Evolutionary conservation across 2,888 invertebrate genomes (phyloP), one percentile per base, ranked within the genome.

Genomic region (Coenonympha glycerion): DNA sequence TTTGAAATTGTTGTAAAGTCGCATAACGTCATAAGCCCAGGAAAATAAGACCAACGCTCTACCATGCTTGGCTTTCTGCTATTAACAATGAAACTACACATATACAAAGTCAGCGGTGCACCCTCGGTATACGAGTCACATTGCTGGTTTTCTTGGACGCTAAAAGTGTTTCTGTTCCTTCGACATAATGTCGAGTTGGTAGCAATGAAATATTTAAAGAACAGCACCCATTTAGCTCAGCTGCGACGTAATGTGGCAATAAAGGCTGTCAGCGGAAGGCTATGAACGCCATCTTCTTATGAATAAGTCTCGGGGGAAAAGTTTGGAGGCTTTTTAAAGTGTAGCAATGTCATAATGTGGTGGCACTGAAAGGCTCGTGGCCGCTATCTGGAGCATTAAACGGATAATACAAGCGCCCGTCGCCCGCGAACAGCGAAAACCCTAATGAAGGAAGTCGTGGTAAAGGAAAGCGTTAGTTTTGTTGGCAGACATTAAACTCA

Each of bases 371-470:
- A 66, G 61, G 65, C 68, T 63, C 64, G 65, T 58, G 62, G 62
- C 52, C 58, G 65, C 66, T 69, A 74, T 75, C 66, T 56, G 40
- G 61, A 50, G 48, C 65, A 67, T 71, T 71, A 70, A 66, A 62
- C 55, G 68, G 69, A 70, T 75, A 71, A 71, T 68, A 66, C 63
- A 55, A 39, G 44, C 48, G 44, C 46, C 55, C 34, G 46, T 22
- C 22, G 37, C 3, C 36, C 36, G 47, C 50, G 40, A 49, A 55
- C 48, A 50, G 46, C 60, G 64, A 44, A 55, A 54, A 53, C 55
- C 39, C 57, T 74, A 72, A 74, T 74, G 70, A 74, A 71, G 69
- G 66, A 66, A 71, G 52, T 52, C 49, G 37, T 39, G 19, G 48
- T 47, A 37, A 47, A 18, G 24, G 36, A 37, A 42, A 24, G 41